A percentile compares a stretch with the other conserved stretches of the same genome.
These are phyloP conservation scores for Cosmia trapezina DNA, from an alignment of 2,888 invertebrate species.

Conservation along the genomic window DNA sequence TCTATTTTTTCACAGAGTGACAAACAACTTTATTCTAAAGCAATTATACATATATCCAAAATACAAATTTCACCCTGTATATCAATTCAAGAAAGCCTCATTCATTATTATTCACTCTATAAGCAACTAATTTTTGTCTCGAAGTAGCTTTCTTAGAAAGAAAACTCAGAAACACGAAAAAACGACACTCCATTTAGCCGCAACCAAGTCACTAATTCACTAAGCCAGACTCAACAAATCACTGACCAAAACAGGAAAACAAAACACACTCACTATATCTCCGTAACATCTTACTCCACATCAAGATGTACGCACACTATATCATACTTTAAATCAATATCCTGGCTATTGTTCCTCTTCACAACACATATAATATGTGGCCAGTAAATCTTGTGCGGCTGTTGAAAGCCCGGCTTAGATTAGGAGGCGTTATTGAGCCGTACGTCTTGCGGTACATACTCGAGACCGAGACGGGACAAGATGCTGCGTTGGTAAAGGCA, in stretches of 20 bases:
- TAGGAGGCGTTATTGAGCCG: constrained; percentile 83
- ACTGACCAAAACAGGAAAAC: constrained; percentile 44
- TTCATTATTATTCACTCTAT: background rate
- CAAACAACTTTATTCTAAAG: too few species aligned
- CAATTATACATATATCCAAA: background rate
- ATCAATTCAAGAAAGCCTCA: background rate
- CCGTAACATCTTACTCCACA: constrained; percentile 36
- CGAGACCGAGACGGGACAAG: constrained; percentile 25
- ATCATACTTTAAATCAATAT: constrained; percentile 70
- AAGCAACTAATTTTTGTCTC: background rate
- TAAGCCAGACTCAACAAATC: constrained; percentile 44
- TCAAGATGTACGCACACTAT: constrained; percentile 60
- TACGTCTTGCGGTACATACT: constrained; percentile 75
- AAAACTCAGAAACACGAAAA: background rate
- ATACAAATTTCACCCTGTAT: too few species aligned
- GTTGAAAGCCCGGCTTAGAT: constrained; percentile 79
- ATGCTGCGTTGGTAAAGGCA: constrained; percentile 29
- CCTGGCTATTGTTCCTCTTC: constrained; percentile 63
- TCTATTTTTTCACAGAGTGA: too few species aligned
- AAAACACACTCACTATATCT: constrained; percentile 22
- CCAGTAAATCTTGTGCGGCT: constrained; percentile 80
- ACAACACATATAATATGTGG: constrained; percentile 73
- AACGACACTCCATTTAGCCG: constrained; percentile 3
- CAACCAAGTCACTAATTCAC: constrained; percentile 42
- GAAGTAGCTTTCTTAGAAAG: background rate